Evolutionary conservation across 1,140 invertebrate genomes (phyloP).

Genomic region (Musca domestica): DNA sequence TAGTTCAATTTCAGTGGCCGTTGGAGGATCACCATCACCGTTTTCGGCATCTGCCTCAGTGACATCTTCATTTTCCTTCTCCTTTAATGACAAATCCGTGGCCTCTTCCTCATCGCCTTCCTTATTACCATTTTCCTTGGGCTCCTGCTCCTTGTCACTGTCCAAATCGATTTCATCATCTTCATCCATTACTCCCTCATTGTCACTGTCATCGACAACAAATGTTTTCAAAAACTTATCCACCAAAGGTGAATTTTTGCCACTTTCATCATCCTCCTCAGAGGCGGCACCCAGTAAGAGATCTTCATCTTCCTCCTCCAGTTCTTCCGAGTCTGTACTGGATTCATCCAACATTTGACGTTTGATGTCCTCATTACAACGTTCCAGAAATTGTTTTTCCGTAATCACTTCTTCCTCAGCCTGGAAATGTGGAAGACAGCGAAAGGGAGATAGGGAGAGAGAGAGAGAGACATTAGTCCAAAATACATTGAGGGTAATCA

Average conservation of each 20-base stretch:
- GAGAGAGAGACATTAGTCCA: not conserved
- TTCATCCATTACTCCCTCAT: constrained; percentile 22
- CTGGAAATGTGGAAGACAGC: too few relatives aligned
- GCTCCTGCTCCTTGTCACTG: constrained; percentile 17
- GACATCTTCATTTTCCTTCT: not conserved
- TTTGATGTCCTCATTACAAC: constrained; percentile 44
- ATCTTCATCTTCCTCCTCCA: constrained; percentile 33
- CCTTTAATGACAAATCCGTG: constrained; percentile 15
- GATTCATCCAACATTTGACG: constrained; percentile 41
- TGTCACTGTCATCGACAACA: constrained; percentile 22
- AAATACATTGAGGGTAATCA: too few relatives aligned
- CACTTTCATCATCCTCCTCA: constrained; percentile 27
- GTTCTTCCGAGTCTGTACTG: constrained; percentile 39
- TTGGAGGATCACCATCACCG: not conserved
- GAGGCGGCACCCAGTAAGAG: constrained; percentile 32
- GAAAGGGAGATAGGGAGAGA: not conserved
- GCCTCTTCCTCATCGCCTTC: not conserved
- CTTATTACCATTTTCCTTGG: not conserved
- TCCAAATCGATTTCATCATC: constrained; percentile 27
- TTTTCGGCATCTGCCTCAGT: not conserved
- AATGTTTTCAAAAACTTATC: constrained; percentile 43
- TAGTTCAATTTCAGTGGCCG: constrained; percentile 31
- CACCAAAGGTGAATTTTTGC: constrained; percentile 30
- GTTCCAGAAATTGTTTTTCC: constrained; percentile 39
- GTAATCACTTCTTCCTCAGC: constrained; percentile 39